A percentile compares a stretch with the other conserved stretches of the same genome.
Evolutionary conservation across 1,140 invertebrate genomes (phyloP).

Genomic region (Odontomachus brunneus): DNA sequence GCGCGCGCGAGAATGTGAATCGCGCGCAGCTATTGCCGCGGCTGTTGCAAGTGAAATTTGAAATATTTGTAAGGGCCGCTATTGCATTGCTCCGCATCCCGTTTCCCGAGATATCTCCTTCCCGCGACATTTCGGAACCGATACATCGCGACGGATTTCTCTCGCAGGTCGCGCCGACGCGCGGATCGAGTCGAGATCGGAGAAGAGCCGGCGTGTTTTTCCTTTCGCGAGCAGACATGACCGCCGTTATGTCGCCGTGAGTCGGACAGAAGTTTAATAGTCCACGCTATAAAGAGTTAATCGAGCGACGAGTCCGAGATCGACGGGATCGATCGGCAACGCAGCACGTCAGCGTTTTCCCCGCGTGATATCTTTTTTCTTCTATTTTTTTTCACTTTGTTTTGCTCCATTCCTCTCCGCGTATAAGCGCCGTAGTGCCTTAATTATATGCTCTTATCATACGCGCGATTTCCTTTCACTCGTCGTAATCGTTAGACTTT

Average conservation of each 20-base stretch:
- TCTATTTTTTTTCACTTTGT: conserved; percentile 4
- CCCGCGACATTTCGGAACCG: no score
- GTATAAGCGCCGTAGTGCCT: background rate
- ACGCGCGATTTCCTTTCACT: conserved; percentile 65
- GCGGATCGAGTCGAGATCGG: no score
- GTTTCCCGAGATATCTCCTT: no score
- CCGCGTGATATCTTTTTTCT: no score
- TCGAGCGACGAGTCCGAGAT: background rate
- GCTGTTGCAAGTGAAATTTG: background rate
- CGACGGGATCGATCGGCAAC: background rate
- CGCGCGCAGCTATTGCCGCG: background rate
- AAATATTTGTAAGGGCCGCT: no score
- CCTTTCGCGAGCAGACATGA: background rate
- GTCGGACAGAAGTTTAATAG: conserved; percentile 17
- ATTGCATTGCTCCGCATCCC: no score
- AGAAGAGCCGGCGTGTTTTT: background rate
- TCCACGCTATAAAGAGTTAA: conserved; percentile 11
- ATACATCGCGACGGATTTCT: no score
- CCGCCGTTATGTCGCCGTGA: conserved; percentile 7
- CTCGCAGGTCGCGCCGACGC: no score
- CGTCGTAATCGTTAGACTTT: background rate
- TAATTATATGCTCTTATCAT: conserved; percentile 61
- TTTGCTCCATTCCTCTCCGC: background rate
- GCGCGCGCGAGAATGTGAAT: background rate
- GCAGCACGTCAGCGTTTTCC: background rate